phyloP scores from a whole-genome alignment of 2,113 vertebrate genomes.

The Xenus cinereus region DNA sequence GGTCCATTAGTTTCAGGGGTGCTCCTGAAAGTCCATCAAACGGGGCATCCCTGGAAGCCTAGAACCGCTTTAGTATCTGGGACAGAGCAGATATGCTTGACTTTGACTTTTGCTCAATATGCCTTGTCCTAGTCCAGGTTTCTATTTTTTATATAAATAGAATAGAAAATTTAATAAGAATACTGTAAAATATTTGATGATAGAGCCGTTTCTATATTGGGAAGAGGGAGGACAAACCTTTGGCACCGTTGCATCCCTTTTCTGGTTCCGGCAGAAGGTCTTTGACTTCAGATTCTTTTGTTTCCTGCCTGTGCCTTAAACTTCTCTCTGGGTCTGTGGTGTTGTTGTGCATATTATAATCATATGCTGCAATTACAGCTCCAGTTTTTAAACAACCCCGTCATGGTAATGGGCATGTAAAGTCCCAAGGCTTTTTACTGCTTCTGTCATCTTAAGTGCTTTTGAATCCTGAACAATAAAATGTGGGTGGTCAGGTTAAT shows the following conservation, averaged over 20 bases:
- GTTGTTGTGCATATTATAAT: not conserved
- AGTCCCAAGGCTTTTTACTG: not conserved
- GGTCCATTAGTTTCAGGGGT: not conserved
- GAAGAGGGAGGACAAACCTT: not conserved
- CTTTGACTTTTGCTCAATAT: not conserved
- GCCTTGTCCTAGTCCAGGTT: not conserved
- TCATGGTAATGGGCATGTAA: not conserved
- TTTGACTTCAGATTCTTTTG: not conserved
- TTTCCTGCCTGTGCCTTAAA: not conserved
- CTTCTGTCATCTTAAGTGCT: not conserved
- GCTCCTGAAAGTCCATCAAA: not conserved
- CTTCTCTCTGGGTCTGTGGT: not conserved
- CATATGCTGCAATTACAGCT: not conserved
- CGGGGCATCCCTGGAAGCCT: not conserved
- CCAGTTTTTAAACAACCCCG: not conserved
- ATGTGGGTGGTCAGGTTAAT: not conserved
- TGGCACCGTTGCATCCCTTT: not conserved
- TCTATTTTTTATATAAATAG: not conserved
- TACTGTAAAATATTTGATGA: not conserved
- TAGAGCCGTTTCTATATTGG: not conserved
- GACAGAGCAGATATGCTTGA: not conserved
- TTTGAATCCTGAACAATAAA: not conserved
- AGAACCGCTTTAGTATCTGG: not conserved
- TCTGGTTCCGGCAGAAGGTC: not conserved
- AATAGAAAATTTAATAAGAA: not conserved